Conservation (phyloP, 2,888 invertebrate genomes). For the Fissipunctia ypsillon region DNA sequence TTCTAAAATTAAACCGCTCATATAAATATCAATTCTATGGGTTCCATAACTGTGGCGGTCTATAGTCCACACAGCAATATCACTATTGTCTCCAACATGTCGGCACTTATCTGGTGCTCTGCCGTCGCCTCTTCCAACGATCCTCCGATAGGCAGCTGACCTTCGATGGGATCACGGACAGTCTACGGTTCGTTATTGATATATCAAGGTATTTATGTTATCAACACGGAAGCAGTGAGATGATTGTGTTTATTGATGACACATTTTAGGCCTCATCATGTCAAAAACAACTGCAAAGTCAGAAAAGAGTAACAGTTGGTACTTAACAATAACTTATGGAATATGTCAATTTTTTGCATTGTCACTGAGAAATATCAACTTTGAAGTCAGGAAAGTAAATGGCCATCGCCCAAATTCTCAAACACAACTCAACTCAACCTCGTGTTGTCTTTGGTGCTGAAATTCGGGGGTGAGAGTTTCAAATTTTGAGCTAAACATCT, state of each 20-base stretch:
- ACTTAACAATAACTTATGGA: neutral
- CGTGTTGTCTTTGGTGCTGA: neutral
- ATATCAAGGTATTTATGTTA: constrained; percentile 26
- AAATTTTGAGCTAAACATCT: neutral
- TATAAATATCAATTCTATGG: constrained; percentile 17
- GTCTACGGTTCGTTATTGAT: constrained; percentile 27
- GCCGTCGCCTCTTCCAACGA: constrained; percentile 25
- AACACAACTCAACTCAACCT: neutral
- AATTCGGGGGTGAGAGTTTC: neutral
- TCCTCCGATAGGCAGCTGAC: constrained; percentile 47
- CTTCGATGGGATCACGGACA: constrained; percentile 45
- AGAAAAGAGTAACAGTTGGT: neutral
- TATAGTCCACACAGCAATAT: neutral
- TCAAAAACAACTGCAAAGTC: neutral
- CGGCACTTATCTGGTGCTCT: constrained; percentile 41
- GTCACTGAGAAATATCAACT: neutral
- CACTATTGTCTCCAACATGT: constrained; percentile 27
- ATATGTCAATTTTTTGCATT: neutral
- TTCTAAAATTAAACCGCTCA: neutral
- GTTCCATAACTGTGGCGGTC: constrained; percentile 2
- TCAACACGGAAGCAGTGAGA: neutral
- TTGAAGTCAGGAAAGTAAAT: neutral
- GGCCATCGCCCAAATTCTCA: neutral
- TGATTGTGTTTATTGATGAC: neutral
- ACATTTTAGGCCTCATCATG: neutral